phyloP scores from a whole-genome alignment of 2,888 invertebrate genomes.

The Germaria angustata region DNA sequence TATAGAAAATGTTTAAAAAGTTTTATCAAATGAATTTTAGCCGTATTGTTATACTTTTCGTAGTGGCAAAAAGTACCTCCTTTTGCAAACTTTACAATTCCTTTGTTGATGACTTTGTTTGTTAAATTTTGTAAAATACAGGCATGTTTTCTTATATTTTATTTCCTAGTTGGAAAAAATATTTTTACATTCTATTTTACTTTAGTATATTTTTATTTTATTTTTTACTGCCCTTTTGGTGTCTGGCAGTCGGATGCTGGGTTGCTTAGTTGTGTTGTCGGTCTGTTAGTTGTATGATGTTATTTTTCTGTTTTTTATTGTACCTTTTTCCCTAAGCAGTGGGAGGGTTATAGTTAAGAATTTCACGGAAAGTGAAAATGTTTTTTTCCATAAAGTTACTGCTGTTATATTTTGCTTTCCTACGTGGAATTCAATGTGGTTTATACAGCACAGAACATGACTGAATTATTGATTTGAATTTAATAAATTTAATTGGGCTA shows the following conservation, averaged over 20 bases:
- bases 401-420: not conserved
- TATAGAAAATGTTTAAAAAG: no score
- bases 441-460: conserved; percentile 40
- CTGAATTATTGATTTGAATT: conserved; percentile 74
- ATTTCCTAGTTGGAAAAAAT: not conserved
- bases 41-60: not conserved
- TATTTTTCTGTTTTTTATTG: not conserved
- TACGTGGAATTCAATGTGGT: conserved; percentile 33
- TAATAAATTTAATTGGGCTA: conserved; percentile 69
- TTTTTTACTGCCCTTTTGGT: conserved; percentile 23
- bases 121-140: not conserved
- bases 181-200: not conserved
- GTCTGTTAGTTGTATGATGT: conserved; percentile 6
- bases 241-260: conserved; percentile 15
- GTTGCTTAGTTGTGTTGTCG: conserved; percentile 21
- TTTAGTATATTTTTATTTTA: no score
- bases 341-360: not conserved
- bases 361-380: not conserved
- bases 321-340: not conserved
- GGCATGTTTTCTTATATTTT: not conserved
- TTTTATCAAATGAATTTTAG: no score
- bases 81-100: not conserved
- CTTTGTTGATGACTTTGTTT: no score
- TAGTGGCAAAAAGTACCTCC: not conserved
- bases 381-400: not conserved